Base-by-base conservation (phyloP, 2,797 vertebrate species). In the Spinus olivaceus region DNA sequence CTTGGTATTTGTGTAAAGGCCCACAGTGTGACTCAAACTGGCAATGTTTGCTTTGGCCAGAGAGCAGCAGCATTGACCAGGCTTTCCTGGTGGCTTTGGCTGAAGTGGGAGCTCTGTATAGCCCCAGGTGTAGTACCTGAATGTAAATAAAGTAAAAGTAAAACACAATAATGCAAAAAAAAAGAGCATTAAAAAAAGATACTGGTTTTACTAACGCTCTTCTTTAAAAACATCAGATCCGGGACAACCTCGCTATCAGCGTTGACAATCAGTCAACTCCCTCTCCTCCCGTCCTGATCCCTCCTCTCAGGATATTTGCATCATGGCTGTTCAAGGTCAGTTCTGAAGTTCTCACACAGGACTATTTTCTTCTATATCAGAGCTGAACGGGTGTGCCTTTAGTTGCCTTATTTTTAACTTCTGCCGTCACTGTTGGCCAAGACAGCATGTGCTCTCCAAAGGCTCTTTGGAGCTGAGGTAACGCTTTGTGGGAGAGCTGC, bases 231-330 rank as follows among this genome's bases (percentile, higher is more conserved):
- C 23, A 3, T 72, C 97, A 99, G 99, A 99, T 99, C 96, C 98
- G 99, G 97, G 99, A 99, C 97, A 99, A 99, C 95, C 98, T 99
- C 13, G 99, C 99, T 46, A 98, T 99, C 93, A 99, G 99, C 63
- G 96, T 98, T 96, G 99, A 99, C 96, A 99, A 99, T 96, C 99
- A 99, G 95, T 98, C 98, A 25, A 99, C 99, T 90, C 98, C 99
- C 13, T 98, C 98, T 61, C 98, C 98, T 92, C 99, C 99, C 0
- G 39, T 97, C 92, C 98, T 99, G 94, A 99, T 99, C 96, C 99
- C 99, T 83, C 99, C 99, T 59, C 98, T 99, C 83, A 98, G 99
- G 97, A 99, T 99, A 98, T 98, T 99, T 96, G 99, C 99, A 10
- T 99, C 99, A 6, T 99, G 99, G 99, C 97, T 99, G 28, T 99